Base-by-base conservation (phyloP, 1,140 invertebrate genomes). In the Apis florea region DNA sequence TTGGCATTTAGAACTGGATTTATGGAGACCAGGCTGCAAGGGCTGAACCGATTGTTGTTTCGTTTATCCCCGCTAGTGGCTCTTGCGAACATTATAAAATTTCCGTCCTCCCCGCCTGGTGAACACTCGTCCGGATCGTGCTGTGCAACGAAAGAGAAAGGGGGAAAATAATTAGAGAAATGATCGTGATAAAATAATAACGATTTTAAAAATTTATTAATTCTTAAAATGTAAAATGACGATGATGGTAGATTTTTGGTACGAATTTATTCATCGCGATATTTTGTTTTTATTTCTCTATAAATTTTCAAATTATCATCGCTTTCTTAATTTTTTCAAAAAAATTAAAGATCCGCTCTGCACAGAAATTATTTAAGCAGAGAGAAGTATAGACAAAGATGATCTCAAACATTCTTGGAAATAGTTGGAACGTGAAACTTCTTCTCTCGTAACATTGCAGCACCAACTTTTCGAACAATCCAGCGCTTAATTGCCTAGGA, bases 41-140 rank as follows among this genome's bases (percentile, higher is more conserved):
- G 96, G n/a, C 97, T 98, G 93, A 99, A 99, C 90, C 97, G 96
- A 93, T 98, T 98, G 94, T 99, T 99, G 94, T 99, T 99, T 90
- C 96, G 96, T 91, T 98, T 97, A 94, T 99, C 98, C 26, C 98
- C 98, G 84, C 98, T 98, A 59, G 98, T 99, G 40, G 98, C 98
- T 80, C 97, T 95, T 1, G 97, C 97, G 92, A 98, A 99, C 98
- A 99, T 99, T 89, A 99, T 99, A 93, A 97, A 99, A 94, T 99
- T 99, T 19, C 98, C 98, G 94, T 98, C 96, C 90, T 98, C 97
- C 69, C 97, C 97, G 79, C 98, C 97, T 9, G 97, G 97, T 24
- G 97, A 97, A 91, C 98, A 98, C 83, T 96, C 95, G 93, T 98
- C 97, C 10, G 98, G 98, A 95, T 99, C 98, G 92, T 99, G 98